Percentiles rank a stretch among this genome's conserved stretches.
Evolutionary conservation across 2,797 vertebrate species (phyloP).

Genomic region (Darevskia nairensis): DNA sequence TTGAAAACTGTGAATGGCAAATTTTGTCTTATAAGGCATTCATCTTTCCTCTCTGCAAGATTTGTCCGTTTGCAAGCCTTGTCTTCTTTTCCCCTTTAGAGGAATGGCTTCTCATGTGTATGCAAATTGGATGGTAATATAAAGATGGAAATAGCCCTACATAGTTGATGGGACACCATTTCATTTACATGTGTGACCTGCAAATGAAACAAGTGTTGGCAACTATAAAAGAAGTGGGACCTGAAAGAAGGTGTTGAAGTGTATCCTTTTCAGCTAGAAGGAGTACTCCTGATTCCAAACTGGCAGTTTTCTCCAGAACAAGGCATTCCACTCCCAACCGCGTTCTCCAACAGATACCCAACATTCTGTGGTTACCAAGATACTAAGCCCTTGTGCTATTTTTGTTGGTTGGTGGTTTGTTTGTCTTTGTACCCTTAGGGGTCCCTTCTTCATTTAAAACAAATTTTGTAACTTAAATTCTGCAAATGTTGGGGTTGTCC

Average conservation of each 20-base stretch:
- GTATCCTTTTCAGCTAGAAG: neutral
- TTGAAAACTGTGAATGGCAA: neutral
- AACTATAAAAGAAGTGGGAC: neutral
- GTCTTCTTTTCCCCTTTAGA: neutral
- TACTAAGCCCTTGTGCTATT: neutral
- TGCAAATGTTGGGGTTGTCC: neutral
- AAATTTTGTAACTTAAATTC: neutral
- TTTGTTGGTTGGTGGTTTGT: neutral
- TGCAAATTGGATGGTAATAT: neutral
- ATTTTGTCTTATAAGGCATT: neutral
- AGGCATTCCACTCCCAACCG: neutral
- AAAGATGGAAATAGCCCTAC: neutral
- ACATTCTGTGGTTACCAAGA: neutral
- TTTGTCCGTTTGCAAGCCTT: neutral
- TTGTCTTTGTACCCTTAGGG: neutral
- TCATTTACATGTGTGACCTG: neutral
- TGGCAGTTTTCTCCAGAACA: neutral
- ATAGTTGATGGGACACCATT: neutral
- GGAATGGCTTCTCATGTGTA: neutral
- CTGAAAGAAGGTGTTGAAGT: neutral
- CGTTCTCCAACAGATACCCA: neutral
- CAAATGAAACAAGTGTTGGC: neutral
- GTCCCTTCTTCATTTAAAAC: too few relatives aligned
- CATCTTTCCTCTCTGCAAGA: neutral
- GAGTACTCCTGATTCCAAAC: neutral